phyloP scores from a whole-genome alignment of 2,797 vertebrate species.

The Gymnopithys bicolor region DNA sequence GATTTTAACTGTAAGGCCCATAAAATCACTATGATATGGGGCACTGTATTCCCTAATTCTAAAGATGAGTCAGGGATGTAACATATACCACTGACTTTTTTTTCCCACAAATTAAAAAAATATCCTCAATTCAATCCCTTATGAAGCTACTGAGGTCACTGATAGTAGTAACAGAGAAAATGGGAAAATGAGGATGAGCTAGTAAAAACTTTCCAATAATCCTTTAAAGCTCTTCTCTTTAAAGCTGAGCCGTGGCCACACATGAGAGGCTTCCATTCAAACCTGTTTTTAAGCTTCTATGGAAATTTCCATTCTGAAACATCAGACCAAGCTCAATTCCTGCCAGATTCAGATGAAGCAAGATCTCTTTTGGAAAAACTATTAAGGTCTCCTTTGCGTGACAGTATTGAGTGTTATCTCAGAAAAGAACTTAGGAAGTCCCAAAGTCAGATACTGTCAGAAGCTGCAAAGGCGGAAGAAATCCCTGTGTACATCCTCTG shows the following conservation, averaged over 20 bases:
- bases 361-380: not conserved
- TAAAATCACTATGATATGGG: no score
- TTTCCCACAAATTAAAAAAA: not conserved
- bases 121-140: not conserved
- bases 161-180: not conserved
- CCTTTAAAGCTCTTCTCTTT: not conserved
- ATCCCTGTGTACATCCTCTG: not conserved
- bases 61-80: not conserved
- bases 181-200: not conserved
- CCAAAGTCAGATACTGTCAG: not conserved
- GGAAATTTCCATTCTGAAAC: slow-evolving; percentile 48
- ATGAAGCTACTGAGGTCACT: not conserved
- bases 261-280: not conserved
- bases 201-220: not conserved
- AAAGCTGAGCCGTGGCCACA: not conserved
- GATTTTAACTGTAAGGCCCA: not conserved
- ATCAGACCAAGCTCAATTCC: not conserved
- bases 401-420: not conserved
- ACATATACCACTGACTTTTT: not conserved
- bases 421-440: not conserved
- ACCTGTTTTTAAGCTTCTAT: not conserved
- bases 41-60: not conserved
- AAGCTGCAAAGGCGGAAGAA: not conserved
- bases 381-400: not conserved
- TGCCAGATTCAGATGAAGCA: not conserved